These are phyloP conservation scores for Mimachlamys varia DNA, from an alignment of 2,888 invertebrate species.

Conservation along the genomic window DNA sequence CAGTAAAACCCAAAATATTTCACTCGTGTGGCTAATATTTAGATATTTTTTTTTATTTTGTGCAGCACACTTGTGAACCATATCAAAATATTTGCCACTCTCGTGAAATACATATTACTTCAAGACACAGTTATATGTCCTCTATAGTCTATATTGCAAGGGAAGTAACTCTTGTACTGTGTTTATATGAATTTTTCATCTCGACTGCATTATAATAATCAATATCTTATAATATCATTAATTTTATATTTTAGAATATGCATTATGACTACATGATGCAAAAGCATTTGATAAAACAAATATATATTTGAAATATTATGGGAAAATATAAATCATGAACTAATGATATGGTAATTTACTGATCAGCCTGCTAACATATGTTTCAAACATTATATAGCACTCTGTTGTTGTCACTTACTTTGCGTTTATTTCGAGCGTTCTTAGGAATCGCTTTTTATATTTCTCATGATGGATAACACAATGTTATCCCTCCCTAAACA, in stretches of 20 bases:
- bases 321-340: neutral
- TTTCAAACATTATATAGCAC: neutral
- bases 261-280: neutral
- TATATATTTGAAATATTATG: neutral
- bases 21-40: too few relatives aligned
- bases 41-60: too few relatives aligned
- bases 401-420: neutral
- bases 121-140: too few relatives aligned
- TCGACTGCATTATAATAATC: neutral
- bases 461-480: slow-evolving; percentile 31
- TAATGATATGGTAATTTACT: neutral
- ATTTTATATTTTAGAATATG: neutral
- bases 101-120: neutral
- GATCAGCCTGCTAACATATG: neutral
- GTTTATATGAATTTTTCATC: too few relatives aligned
- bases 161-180: neutral
- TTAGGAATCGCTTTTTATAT: neutral
- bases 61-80: too few relatives aligned
- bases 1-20: too few relatives aligned
- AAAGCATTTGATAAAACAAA: neutral
- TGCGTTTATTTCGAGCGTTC: neutral
- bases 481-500: neutral
- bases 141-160: too few relatives aligned
- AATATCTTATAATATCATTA: too few relatives aligned
- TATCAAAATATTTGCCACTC: too few relatives aligned